Base-by-base conservation (phyloP, 2,888 invertebrate species). In the Hypolimnas misippus region DNA sequence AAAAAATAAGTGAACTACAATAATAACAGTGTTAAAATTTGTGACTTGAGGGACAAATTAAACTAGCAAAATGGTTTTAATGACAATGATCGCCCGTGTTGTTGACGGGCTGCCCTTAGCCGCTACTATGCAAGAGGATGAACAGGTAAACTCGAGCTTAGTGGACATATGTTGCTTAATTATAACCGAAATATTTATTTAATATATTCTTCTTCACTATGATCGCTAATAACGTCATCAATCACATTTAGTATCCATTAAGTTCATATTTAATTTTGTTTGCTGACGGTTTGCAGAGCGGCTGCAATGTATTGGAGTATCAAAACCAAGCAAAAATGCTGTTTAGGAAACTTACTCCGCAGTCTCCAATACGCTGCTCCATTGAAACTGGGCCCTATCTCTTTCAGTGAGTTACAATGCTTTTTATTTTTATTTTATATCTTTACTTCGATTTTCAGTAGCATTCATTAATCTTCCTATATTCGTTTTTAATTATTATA, bases 321-420 rank as follows among this genome's bases (percentile, higher is more conserved):
- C 99, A 99, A 89, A 99, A 98, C 88, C 99, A 99, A 93, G 99
- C 99, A 38, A 99, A 99, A 93, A 96, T 98, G 96, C 93, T 99
- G 76, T 99, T 99, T 92, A 95, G 97, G 77, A 98, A 98, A 92
- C 93, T 99, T 79, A 96, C 96, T 72, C 95, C 96, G 40, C 96
- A 97, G 79, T 98, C 99, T 63, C 99, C 99, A 64, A 90, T 95
- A 31, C 95, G 97, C 82, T 98, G 99, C 89, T 97, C 98, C 76
- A 97, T 99, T 79, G 99, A 99, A 93, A 98, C 98, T 63, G 99
- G 98, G 70, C 96, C 97, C 65, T 99, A 97, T 93, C 94, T 98
- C 83, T 99, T 99, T 91, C 99, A 99, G 99, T 99, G 94, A 95
- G 96, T 94, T 75, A 63, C 19, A 70, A 62, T 44, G 82, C 83